Percentiles rank a stretch among this genome's conserved stretches.
phyloP scores from a whole-genome alignment of 2,888 invertebrate genomes.

The Stenchaetothrips biformis region DNA sequence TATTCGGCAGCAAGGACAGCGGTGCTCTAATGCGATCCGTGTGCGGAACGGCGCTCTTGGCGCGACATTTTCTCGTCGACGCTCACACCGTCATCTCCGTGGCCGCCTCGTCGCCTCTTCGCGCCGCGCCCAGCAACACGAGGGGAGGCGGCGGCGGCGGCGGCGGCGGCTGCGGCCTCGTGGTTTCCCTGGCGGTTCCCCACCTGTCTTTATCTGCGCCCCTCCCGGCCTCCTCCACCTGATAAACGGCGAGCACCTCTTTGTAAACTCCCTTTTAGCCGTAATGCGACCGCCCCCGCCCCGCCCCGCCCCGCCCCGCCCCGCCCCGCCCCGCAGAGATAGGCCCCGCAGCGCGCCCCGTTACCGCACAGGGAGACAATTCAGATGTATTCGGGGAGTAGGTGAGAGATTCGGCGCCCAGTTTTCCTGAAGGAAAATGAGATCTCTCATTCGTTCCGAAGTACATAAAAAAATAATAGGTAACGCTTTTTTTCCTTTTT shows the following conservation, averaged over 20 bases:
- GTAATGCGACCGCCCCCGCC: slow-evolving; percentile 5
- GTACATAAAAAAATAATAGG: no score
- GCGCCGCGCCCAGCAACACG: neutral
- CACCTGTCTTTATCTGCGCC: slow-evolving; percentile 18
- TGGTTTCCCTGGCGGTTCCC: neutral
- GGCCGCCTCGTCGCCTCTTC: neutral
- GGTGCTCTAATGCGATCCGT: neutral
- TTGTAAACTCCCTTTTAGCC: slow-evolving; percentile 24
- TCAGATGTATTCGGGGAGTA: no score
- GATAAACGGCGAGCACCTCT: slow-evolving; percentile 24
- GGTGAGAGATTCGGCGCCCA: no score
- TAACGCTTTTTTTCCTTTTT: no score
- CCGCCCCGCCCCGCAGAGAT: neutral
- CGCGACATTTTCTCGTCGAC: neutral
- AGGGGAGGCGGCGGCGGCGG: neutral
- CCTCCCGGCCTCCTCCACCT: neutral
- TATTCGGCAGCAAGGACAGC: neutral
- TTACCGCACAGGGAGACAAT: no score
- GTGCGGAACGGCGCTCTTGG: neutral
- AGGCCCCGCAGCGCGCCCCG: neutral
- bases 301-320: neutral
- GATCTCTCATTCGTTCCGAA: no score
- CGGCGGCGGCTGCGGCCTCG: neutral
- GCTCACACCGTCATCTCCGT: no score
- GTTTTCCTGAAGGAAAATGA: no score